Base-by-base conservation (phyloP, 2,888 invertebrate genomes). In the Aphidoletes aphidimyza region DNA sequence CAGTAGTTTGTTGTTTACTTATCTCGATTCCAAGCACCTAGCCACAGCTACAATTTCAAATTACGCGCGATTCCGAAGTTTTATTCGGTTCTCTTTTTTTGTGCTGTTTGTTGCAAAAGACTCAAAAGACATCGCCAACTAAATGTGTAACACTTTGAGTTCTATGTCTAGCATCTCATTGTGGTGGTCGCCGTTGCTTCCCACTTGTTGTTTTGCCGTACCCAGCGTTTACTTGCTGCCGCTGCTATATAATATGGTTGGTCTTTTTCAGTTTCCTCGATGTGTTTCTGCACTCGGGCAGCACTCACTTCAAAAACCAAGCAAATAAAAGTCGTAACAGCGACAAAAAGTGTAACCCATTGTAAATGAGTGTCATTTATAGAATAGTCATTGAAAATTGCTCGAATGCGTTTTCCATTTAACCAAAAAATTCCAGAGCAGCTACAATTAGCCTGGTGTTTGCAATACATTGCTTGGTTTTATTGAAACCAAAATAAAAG, bases 201-300 rank as follows among this genome's bases (percentile, higher is more conserved):
- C 22, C 42, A 17, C 47, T 14, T 17, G 9, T 47, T 47, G 47
- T 47, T 47, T 47, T n/a, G n/a, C n/a, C n/a, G n/a, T n/a, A n/a
- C n/a, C n/a, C n/a, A n/a, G n/a, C n/a, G n/a, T n/a, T n/a, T n/a
- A n/a, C n/a, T n/a, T n/a, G n/a, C n/a, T n/a, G n/a, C n/a, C n/a
- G n/a, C n/a, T n/a, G n/a, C n/a, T n/a, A 17, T 47, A 19, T 47
- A 14, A 47, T 17, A 6, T 47, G 47, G 19, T 11, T 47, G 47
- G 47, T 47, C 47, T 47, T 47, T 47, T 47, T 47, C 47, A 47
- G 47, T 47, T 47, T 47, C 47, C 47, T 47, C 47, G n/a, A n/a
- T n/a, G n/a, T n/a, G n/a, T n/a, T n/a, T n/a, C n/a, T n/a, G n/a
- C 42, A 42, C 42, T 49, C 26, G 22, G 6, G 6, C n/a, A 54